Evolutionary conservation across 53 echinoderm and acorn worm genomes (phyloP).

Genomic region (Astropecten irregularis): DNA sequence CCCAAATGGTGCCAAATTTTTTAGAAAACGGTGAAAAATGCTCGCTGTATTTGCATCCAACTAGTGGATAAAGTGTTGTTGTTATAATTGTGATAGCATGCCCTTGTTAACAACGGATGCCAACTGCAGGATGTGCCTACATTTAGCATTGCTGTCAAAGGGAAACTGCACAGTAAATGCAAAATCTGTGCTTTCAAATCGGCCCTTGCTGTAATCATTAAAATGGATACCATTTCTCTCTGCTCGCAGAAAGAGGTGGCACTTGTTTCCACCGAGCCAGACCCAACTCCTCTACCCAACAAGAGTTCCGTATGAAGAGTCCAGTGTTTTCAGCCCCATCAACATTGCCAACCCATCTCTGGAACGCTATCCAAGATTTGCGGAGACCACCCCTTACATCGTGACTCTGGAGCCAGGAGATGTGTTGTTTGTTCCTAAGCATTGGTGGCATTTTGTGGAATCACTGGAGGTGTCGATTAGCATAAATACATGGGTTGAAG

Average conservation of each 20-base stretch:
- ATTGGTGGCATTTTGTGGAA: slow-evolving; percentile 99
- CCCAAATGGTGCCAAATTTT: too few species aligned
- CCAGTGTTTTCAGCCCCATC: slow-evolving; percentile 88
- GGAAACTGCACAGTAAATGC: too few species aligned
- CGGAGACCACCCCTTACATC: slow-evolving; percentile 68
- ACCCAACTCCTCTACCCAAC: slow-evolving; percentile 84
- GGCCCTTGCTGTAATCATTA: too few species aligned
- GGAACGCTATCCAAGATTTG: slow-evolving; percentile 66
- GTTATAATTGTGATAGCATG: too few species aligned
- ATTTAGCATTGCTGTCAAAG: too few species aligned
- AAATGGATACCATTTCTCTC: too few species aligned
- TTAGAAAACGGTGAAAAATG: too few species aligned
- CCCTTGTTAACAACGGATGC: too few species aligned
- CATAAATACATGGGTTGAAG: slow-evolving; percentile 91
- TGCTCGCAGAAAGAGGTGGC: slow-evolving; percentile 90
- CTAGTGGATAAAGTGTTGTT: too few species aligned
- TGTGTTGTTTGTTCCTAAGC: slow-evolving; percentile 87
- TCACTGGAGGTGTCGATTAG: slow-evolving; percentile 76
- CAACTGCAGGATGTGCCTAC: too few species aligned
- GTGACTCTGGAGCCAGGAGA: slow-evolving; percentile 81
- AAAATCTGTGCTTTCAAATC: too few species aligned
- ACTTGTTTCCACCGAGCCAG: slow-evolving; percentile 88
- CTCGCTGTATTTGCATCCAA: too few species aligned
- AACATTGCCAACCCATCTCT: slow-evolving; percentile 78
- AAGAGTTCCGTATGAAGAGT: slow-evolving; percentile 92